phyloP scores from a whole-genome alignment of 2,797 vertebrate species.

The Rhodeus uyekii region DNA sequence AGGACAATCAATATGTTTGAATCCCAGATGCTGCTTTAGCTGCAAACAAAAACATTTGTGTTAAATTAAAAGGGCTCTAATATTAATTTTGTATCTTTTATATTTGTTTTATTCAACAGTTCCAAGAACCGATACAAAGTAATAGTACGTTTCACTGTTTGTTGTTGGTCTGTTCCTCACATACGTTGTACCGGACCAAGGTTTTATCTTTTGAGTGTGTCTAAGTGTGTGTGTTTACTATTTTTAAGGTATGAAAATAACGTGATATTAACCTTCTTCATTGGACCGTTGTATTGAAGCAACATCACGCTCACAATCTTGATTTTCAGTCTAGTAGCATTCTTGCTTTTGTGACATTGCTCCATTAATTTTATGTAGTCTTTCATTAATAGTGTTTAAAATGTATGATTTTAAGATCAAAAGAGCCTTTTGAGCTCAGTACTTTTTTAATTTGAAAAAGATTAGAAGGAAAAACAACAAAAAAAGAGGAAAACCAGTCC shows the following conservation, averaged over 20 bases:
- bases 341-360: neutral
- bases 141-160: neutral
- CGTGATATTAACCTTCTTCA: neutral
- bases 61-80: neutral
- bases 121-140: neutral
- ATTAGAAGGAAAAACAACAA: neutral
- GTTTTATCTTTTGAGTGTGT: neutral
- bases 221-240: neutral
- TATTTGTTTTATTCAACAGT: neutral
- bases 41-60: neutral
- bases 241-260: neutral
- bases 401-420: slow-evolving; percentile 2
- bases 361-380: neutral
- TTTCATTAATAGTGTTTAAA: slow-evolving; percentile 11
- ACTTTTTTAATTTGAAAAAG: neutral
- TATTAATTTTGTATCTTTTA: neutral
- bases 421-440: neutral
- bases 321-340: neutral
- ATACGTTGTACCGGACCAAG: neutral
- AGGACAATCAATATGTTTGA: slow-evolving; percentile 4
- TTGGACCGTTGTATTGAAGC: neutral
- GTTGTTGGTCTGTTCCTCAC: neutral
- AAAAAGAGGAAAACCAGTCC: neutral
- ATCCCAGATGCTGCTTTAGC: slow-evolving; percentile 12
- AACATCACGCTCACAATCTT: neutral